Evolutionary conservation across 2,113 vertebrate genomes (phyloP).

Genomic region (Brienomyrus longianalis): DNA sequence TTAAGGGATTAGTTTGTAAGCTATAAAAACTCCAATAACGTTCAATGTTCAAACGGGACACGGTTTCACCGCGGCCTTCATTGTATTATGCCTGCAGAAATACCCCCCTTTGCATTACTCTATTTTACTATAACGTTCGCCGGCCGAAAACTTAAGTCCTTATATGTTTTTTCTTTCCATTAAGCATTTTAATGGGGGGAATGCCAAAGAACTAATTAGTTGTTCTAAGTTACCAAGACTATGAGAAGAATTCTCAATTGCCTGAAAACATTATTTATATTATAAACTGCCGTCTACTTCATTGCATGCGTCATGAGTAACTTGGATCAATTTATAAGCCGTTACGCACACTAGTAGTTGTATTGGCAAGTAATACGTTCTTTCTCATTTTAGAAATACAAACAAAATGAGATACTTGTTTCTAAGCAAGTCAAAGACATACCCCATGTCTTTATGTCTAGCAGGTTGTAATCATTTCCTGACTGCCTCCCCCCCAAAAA

Average conservation of each 20-base stretch:
- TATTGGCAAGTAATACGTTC: neutral
- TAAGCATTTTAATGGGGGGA: neutral
- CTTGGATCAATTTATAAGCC: neutral
- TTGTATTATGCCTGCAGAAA: neutral
- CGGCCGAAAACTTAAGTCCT: too few relatives aligned
- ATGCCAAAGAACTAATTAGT: neutral
- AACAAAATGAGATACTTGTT: neutral
- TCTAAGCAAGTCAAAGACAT: neutral
- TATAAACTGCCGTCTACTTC: neutral
- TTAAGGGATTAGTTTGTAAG: neutral
- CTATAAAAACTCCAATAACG: conserved; percentile 2
- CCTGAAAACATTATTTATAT: neutral
- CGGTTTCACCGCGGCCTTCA: neutral
- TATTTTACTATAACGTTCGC: neutral
- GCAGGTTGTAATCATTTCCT: neutral
- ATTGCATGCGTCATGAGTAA: neutral
- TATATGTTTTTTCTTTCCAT: neutral
- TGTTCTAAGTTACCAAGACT: neutral
- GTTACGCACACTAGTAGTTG: too few relatives aligned
- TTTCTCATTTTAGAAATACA: neutral
- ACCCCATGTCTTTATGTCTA: neutral
- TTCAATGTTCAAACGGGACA: conserved; percentile 9
- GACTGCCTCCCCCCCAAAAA: neutral
- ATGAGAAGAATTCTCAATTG: neutral
- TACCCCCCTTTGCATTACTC: neutral